Evolutionary conservation across 2,113 vertebrate species (phyloP), one percentile per base, ranked within the genome.

Genomic region (Cygnus buccinator): DNA sequence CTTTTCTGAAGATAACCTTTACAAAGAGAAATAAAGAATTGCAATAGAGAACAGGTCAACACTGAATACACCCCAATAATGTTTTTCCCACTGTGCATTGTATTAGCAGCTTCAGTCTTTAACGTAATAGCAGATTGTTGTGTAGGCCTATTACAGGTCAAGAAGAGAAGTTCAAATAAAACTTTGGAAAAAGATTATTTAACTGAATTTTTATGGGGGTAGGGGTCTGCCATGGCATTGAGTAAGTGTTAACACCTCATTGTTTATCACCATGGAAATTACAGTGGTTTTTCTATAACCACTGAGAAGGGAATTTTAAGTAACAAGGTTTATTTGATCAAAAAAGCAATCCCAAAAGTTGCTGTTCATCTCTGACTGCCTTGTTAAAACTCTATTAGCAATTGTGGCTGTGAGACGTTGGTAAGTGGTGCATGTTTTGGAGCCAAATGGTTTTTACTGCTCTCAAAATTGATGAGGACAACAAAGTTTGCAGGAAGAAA

Each of bases 121-220:
- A 84, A 85, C 29, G 10, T 68, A 48, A 41, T 16, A 22, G 55
- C n/a, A 46, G 11, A 71, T 80, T 83, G 44, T 26, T 4, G 1
- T 73, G 33, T 79, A 48, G 37, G 39, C 16, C 20, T 82, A 13
- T 71, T 35, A 11, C 6, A 52, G 21, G 29, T 48, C 52, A 89
- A 75, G 79, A 31, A 70, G 37, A 59, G 41, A 37, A 66, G 29
- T 61, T 46, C 3, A 55, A 65, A 70, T 37, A 52, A 66, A 67
- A 35, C 4, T 6, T 44, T 73, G 33, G 46, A 52, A 82, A 89
- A 82, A 59, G 19, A 63, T 1, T 1, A 68, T 46, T 13, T 77
- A 65, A 9, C 21, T 50, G 43, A 12, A 12, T 39, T 31, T 21
- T 52, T 21, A 44, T 5, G 8, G 2, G 0, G 22, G 2, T 59